These are phyloP conservation scores for Girardinichthys multiradiatus DNA, from an alignment of 2,113 vertebrate genomes.

Conservation along the genomic window DNA sequence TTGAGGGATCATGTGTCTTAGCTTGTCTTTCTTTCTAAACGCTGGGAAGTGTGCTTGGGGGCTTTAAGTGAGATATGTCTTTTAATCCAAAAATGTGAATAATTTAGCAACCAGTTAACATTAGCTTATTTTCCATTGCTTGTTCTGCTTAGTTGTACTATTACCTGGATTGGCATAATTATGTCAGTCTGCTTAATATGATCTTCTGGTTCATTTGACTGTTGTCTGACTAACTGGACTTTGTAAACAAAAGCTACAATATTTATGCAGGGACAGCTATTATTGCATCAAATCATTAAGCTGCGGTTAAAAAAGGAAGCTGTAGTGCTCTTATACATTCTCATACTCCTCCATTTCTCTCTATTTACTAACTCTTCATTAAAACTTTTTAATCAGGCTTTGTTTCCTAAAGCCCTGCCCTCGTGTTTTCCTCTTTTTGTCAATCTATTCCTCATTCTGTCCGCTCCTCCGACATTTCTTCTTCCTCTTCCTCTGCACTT, in stretches of 20 bases:
- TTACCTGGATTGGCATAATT: not conserved
- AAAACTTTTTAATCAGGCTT: conserved; percentile 18
- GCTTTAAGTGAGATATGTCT: not conserved
- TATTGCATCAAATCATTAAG: not conserved
- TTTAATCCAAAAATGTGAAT: not conserved
- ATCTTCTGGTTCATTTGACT: not conserved
- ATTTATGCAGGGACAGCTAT: not conserved
- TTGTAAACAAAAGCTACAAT: not conserved
- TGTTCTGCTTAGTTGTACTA: not conserved
- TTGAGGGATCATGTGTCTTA: conserved; percentile 19
- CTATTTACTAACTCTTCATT: not conserved
- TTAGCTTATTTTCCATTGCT: not conserved
- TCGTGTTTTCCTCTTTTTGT: conserved; percentile 35
- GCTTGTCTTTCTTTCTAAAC: conserved; percentile 8
- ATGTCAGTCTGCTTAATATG: not conserved
- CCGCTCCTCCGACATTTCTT: conserved; percentile 54
- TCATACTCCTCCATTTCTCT: not conserved
- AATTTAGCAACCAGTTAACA: not conserved
- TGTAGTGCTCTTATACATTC: not conserved
- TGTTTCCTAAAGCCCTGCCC: not conserved
- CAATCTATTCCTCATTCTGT: conserved; percentile 34
- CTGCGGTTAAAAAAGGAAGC: not conserved
- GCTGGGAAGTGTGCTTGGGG: conserved; percentile 5
- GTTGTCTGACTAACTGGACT: not conserved
- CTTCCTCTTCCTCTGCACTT: conserved; percentile 66